Evolutionary conservation across 1,140 invertebrate genomes (phyloP).

Genomic region (Sarcophaga peregrina): DNA sequence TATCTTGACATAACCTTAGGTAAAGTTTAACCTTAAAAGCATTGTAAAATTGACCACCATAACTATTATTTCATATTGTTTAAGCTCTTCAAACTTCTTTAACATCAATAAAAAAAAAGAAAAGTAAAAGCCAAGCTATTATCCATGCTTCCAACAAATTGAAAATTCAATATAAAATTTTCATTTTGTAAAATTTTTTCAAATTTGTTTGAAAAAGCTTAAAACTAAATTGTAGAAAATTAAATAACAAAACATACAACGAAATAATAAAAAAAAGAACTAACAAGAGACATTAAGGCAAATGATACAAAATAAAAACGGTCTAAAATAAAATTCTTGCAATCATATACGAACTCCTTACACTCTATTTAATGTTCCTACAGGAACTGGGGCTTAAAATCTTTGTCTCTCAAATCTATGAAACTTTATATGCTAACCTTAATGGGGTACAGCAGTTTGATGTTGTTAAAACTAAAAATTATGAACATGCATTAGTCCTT

Average conservation of each 20-base stretch:
- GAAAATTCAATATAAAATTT: too few relatives aligned
- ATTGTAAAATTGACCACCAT: too few relatives aligned
- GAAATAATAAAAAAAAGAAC: background rate
- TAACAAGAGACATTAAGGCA: background rate
- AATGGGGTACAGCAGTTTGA: background rate
- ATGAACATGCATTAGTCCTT: background rate
- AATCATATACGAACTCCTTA: background rate
- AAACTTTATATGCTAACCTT: too few relatives aligned
- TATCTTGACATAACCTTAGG: too few relatives aligned
- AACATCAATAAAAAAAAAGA: too few relatives aligned
- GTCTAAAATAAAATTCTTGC: background rate
- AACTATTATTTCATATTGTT: too few relatives aligned
- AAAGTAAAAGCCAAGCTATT: too few relatives aligned
- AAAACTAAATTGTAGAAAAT: constrained; percentile 25
- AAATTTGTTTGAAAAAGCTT: background rate
- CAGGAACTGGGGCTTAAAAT: background rate
- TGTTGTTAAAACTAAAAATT: background rate
- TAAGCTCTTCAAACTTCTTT: too few relatives aligned
- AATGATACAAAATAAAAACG: background rate
- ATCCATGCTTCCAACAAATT: too few relatives aligned
- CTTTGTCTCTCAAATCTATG: too few relatives aligned
- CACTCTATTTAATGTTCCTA: background rate
- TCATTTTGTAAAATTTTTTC: too few relatives aligned
- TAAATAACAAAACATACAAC: background rate
- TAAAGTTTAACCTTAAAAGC: too few relatives aligned